phyloP scores from a whole-genome alignment of 2,113 vertebrate species.

The Caranx ignobilis region DNA sequence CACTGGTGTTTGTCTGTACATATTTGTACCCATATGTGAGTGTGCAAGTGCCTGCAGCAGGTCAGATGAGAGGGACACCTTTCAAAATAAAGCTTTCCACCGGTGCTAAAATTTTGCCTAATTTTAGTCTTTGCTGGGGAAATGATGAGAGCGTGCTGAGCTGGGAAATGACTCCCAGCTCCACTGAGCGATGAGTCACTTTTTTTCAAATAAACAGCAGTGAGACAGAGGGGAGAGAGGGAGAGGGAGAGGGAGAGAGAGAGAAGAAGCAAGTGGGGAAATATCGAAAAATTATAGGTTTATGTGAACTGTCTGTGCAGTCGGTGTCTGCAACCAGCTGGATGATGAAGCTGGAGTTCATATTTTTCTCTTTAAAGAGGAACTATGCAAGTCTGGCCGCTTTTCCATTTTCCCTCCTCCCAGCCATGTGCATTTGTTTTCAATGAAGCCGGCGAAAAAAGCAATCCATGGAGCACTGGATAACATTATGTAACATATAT shows the following conservation, averaged over 20 bases:
- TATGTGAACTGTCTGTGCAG: neutral
- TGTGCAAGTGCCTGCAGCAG: slow-evolving; percentile 34
- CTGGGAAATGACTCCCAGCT: slow-evolving; percentile 16
- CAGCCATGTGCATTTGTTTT: too few relatives aligned
- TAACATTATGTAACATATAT: too few relatives aligned
- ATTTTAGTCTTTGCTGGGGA: slow-evolving; percentile 32
- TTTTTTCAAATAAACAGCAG: slow-evolving; percentile 50
- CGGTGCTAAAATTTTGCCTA: neutral
- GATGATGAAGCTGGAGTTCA: neutral
- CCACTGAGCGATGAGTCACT: slow-evolving; percentile 50
- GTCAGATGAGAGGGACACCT: slow-evolving; percentile 22
- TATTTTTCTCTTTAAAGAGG: neutral
- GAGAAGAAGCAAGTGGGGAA: neutral
- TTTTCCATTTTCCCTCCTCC: too few relatives aligned
- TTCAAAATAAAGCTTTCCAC: slow-evolving; percentile 53
- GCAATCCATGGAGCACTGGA: too few relatives aligned
- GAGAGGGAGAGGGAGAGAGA: slow-evolving; percentile 13
- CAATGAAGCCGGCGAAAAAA: too few relatives aligned
- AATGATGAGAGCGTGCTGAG: slow-evolving; percentile 22
- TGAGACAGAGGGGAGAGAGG: slow-evolving; percentile 8
- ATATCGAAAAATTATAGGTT: neutral
- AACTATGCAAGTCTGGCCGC: too few relatives aligned
- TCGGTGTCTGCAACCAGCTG: neutral
- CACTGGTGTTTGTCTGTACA: slow-evolving; percentile 48
- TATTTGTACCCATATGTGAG: slow-evolving; percentile 28